Evolutionary conservation across 2,888 invertebrate genomes (phyloP).

Genomic region (Andrena bicolor): DNA sequence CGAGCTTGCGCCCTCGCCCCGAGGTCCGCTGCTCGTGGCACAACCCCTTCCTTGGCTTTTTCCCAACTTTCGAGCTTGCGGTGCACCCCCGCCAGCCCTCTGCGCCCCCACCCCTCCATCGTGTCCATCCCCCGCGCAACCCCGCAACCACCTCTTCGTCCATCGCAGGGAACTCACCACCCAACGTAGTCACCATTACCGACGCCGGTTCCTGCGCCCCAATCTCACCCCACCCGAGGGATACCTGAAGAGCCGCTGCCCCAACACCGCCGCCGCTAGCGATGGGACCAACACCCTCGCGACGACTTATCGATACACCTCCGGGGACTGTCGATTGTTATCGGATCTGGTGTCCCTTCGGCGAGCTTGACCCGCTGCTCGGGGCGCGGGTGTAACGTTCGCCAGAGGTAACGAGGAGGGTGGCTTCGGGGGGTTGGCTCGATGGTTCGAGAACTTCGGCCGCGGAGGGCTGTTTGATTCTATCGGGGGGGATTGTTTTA

Average conservation of each 20-base stretch:
- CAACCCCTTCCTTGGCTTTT: constrained; percentile 79
- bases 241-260: constrained; percentile 49
- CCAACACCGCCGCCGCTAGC: constrained; percentile 48
- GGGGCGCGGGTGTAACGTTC: background rate
- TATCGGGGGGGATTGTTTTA: background rate
- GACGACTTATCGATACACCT: constrained; percentile 31
- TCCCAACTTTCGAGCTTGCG: constrained; percentile 78
- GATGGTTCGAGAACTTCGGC: background rate
- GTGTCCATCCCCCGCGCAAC: background rate
- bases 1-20: constrained; percentile 80
- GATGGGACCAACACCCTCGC: constrained; percentile 59
- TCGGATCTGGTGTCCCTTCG: background rate
- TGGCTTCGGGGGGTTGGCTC: background rate
- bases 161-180: constrained; percentile 35
- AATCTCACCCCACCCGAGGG: constrained; percentile 34
- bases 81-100: constrained; percentile 50
- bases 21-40: constrained; percentile 69
- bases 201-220: constrained; percentile 59
- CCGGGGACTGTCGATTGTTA: constrained; percentile 30
- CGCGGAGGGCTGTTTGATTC: background rate
- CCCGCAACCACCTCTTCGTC: constrained; percentile 28
- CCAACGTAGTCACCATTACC: constrained; percentile 62
- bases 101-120: background rate
- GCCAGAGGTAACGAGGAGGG: background rate
- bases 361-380: too few relatives aligned